Base-by-base conservation (phyloP, 2,797 vertebrate genomes). In the Anableps anableps region DNA sequence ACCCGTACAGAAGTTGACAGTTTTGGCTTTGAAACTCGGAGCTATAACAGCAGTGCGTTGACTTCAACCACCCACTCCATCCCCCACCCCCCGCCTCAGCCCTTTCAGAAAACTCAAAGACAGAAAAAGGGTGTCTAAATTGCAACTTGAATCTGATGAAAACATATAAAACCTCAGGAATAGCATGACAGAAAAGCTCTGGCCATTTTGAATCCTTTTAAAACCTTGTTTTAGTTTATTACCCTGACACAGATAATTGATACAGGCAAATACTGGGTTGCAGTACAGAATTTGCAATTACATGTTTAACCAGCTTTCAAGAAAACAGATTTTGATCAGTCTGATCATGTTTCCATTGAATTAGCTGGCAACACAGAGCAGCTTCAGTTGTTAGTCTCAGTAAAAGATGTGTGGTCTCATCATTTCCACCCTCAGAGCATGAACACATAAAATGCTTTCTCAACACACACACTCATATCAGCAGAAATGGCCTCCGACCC, bases 361-460 rank as follows among this genome's bases (percentile, higher is more conserved):
- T 66, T 50, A 50, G 45, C 45, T 9, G 47, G 31, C 29, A 26
- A 53, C 21, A 64, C 19, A 80, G 75, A 41, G 48, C 43, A 75
- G 82, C 71, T 77, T 72, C 8, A 64, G 64, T 45, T 83, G 68
- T 75, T 81, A 50, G 60, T 58, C 45, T 75, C 78, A 75, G 76
- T 77, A 53, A 88, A 87, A 92, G 80, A 86, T 89, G 90, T 86
- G 80, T 84, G 89, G 84, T 80, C 86, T 86, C 78, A 83, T 88
- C 77, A 47, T 74, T 64, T 78, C 41, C 81, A 41, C 76, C 55
- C 53, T 72, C 68, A 6, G 64, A 84, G 75, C 85, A 29, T 75
- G 78, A 83, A 84, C 83, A 83, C 85, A 86, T 74, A 85, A 77
- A 84, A 74, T 77, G 45, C 68, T 80, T 79, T 85, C 76, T 79